Evolutionary conservation across 1,140 invertebrate species (phyloP), one percentile per base, ranked within the genome.

Genomic region (Papilio aristodemus): DNA sequence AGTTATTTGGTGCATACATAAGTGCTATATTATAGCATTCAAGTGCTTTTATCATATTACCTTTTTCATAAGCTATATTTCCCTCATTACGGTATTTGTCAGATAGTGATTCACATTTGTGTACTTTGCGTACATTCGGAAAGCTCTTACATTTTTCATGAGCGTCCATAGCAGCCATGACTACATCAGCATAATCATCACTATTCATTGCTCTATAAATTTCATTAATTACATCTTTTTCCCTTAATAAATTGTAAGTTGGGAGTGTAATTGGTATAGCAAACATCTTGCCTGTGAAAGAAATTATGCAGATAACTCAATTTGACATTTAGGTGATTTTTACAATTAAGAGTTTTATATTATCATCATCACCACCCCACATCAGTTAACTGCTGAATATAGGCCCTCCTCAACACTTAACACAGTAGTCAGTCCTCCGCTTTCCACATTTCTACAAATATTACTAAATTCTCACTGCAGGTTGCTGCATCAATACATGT

Each of bases 11-110:
- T 14, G 81, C 81, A 59, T 59, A 73, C 19, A 59, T 22, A n/a
- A 83, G 43, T 2, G 81, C 77, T 68, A 54, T 46, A 59, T 83
- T 83, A 67, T 83, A 83, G 1, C 19, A 38, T 19, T 67, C 4
- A 6, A 79, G 38, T 32, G 79, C 71, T 9, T 64, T 3, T 8
- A 70, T 32, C n/a, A 66, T 68, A n/a, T 60, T 43, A 4, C 43
- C 62, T 14, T 14, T 57, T 39, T 50, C 38, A 39, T 68, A 76
- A 8, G 22, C 60, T 9, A 37, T 19, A 46, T 82, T 80, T 13
- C 78, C 78, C 19, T 32, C 5, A 43, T 71, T 43, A 37, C 77
- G 71, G 9, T 54, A 63, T 17, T 37, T 4, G 66, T 69, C 62
- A 41, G 76, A 80, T 17, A 9, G 1, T 4, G 1, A 0, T 67